Conservation (phyloP, 2,113 vertebrate species). For the Megaceryle torquata region DNA sequence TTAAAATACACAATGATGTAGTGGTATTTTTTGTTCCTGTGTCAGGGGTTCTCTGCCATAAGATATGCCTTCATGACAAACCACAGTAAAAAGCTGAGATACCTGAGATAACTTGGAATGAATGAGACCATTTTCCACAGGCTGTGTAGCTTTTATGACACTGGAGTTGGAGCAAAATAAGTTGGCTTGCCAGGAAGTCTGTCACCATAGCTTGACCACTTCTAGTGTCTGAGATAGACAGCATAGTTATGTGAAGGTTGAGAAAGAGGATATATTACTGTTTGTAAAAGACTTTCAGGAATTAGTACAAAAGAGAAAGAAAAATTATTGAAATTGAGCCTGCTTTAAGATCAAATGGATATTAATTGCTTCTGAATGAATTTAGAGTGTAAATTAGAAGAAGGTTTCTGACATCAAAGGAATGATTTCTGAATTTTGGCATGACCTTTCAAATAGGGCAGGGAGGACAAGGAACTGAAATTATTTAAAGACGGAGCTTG, state of each 20-base stretch:
- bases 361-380: conserved; percentile 45
- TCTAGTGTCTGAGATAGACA: neutral
- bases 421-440: neutral
- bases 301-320: neutral
- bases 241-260: neutral
- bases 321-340: conserved; percentile 19
- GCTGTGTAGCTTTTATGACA: neutral
- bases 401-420: conserved; percentile 26
- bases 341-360: conserved; percentile 25
- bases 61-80: neutral
- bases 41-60: neutral
- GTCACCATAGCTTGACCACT: neutral
- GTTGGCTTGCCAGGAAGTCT: neutral
- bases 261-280: neutral
- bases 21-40: neutral
- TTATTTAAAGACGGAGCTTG: conserved; percentile 45
- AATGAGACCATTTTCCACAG: neutral
- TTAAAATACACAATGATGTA: neutral
- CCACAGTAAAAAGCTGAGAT: neutral
- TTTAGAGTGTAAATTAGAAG: conserved; percentile 26
- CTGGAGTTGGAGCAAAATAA: neutral
- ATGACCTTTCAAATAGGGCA: conserved; percentile 22
- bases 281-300: conserved; percentile 23
- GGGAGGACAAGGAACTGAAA: conserved; percentile 12
- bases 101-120: neutral